Percentiles rank a stretch among this genome's conserved stretches.
Conservation (phyloP, 1,140 invertebrate genomes). For the Papilio dardanus region DNA sequence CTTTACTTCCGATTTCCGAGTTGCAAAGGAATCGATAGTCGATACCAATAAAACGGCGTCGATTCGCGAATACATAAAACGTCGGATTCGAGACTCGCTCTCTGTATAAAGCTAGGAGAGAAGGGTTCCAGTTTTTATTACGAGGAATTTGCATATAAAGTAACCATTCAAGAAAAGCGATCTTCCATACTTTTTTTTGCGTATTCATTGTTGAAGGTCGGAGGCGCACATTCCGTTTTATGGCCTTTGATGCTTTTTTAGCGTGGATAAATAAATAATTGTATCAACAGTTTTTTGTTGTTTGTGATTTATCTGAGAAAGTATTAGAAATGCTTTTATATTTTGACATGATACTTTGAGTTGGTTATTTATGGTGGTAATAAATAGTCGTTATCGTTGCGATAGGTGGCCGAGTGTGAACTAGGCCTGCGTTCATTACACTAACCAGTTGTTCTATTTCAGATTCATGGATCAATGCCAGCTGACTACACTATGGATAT, state of each 20-base stretch:
- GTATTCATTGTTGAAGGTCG: slow-evolving; percentile 79
- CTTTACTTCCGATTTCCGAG: slow-evolving; percentile 70
- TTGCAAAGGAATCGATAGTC: slow-evolving; percentile 72
- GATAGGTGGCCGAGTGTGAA: slow-evolving; percentile 35
- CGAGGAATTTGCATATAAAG: slow-evolving; percentile 82
- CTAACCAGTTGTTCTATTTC: slow-evolving; percentile 49
- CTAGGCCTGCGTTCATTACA: not conserved
- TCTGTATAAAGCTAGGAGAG: slow-evolving; percentile 75
- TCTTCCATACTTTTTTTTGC: slow-evolving; percentile 70
- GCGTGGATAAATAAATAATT: slow-evolving; percentile 74
- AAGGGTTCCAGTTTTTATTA: slow-evolving; percentile 80
- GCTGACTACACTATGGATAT: slow-evolving; percentile 45
- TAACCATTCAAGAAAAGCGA: slow-evolving; percentile 82
- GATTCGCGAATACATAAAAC: slow-evolving; percentile 81
- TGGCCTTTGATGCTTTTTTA: slow-evolving; percentile 72
- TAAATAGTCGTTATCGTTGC: slow-evolving; percentile 45
- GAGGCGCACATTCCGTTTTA: slow-evolving; percentile 69
- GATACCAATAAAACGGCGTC: slow-evolving; percentile 77
- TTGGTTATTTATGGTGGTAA: slow-evolving; percentile 50
- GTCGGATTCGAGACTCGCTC: slow-evolving; percentile 74
- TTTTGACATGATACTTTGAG: slow-evolving; percentile 49
- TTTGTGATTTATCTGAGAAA: slow-evolving; percentile 71
- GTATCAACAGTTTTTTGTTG: slow-evolving; percentile 71
- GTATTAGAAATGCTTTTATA: slow-evolving; percentile 47
- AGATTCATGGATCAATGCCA: slow-evolving; percentile 51